Evolutionary conservation across 2,113 vertebrate genomes (phyloP), one percentile per base, ranked within the genome.

Genomic region (Datnioides undecimradiatus): DNA sequence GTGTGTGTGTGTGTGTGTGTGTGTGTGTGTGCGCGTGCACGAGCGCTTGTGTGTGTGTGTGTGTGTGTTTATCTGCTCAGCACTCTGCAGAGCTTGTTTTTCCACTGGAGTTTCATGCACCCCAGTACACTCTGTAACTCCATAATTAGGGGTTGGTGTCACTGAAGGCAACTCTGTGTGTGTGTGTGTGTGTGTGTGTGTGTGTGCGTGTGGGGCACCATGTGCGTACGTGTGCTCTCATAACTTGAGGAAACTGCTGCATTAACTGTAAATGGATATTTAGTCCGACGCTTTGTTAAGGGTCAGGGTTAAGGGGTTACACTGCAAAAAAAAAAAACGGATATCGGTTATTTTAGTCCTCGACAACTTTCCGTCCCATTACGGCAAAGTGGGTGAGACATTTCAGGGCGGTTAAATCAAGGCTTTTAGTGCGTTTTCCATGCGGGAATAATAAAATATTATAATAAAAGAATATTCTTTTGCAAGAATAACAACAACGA

Each of bases 141-240:
- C 73, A 36, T 90, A 91, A 91, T 92, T 83, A 90, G 76, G 48
- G 59, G 73, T 81, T 52, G 62, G 73, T 88, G 87, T 87, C 82
- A 83, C 79, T 70, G 46, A 77, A 73, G 81, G 73, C 75, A 79
- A 73, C 65, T 23, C 51, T 72, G 65, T 73, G 71, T 73, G 27
- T 74, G 69, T 69, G 46, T 62, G 12, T 62, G 65, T 57, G 48
- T 63, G 29, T 68, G 23, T 71, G 57, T 63, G 36, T 78, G 63
- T 55, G 49, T 64, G 27, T 64, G 21, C 60, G 55, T 78, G 74
- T 40, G 41, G n/a, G n/a, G n/a, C n/a, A n/a, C n/a, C n/a, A n/a
- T 63, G 67, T 71, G 51, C 58, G 29, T 66, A 17, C 63, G 57
- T 79, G 75, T 36, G 48, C 46, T 45, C 19, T 31, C 29, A 7